Percentiles rank a stretch among this genome's conserved stretches.
Evolutionary conservation across 2,888 invertebrate species (phyloP).

Genomic region (Platycheirus rosarum): DNA sequence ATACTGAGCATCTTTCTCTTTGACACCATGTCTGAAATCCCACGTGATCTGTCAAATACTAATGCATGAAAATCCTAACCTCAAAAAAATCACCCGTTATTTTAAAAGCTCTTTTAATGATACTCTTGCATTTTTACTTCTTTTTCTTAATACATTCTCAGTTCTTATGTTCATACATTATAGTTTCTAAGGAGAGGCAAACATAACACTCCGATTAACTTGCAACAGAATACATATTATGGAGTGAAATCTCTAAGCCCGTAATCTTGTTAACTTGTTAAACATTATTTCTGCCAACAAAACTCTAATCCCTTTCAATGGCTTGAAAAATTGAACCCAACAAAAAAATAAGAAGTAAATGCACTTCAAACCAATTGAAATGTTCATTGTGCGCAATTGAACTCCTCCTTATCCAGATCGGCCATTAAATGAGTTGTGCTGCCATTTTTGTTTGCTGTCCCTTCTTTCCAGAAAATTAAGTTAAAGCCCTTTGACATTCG

Average conservation of each 20-base stretch:
- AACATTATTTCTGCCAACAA: constrained; percentile 7
- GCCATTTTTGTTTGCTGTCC: neutral
- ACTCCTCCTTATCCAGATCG: neutral
- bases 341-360: too few species aligned
- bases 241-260: neutral
- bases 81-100: too few species aligned
- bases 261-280: constrained; percentile 17
- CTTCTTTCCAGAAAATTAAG: neutral
- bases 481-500: neutral
- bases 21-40: too few species aligned
- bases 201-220: too few species aligned
- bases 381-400: constrained; percentile 17
- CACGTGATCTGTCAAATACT: too few species aligned
- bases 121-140: too few species aligned
- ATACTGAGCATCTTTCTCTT: too few species aligned
- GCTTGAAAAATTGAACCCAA: neutral
- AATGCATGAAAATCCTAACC: too few species aligned
- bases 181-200: too few species aligned
- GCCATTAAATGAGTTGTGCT: neutral
- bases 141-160: too few species aligned
- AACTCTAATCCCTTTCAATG: constrained; percentile 10
- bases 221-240: constrained; percentile 1
- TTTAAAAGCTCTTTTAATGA: too few species aligned
- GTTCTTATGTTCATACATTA: too few species aligned
- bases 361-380: constrained; percentile 28